These are phyloP conservation scores for Nemurella pictetii DNA, from an alignment of 2,888 invertebrate genomes.

Conservation along the genomic window DNA sequence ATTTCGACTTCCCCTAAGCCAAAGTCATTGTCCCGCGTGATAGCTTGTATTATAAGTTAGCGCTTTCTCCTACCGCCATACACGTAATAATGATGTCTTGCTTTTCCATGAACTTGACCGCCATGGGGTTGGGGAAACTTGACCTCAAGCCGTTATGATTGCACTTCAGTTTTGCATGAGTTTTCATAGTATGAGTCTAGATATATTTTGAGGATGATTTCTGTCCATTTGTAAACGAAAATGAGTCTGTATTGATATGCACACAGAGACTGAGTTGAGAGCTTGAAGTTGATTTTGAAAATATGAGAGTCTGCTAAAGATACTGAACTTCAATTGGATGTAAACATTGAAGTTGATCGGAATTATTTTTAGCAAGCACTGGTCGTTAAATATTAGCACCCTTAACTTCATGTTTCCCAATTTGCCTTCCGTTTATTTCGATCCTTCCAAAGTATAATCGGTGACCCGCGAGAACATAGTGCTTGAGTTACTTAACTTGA, in stretches of 20 bases:
- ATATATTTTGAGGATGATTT: too few species aligned
- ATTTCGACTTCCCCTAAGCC: not conserved
- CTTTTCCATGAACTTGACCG: constrained; percentile 26
- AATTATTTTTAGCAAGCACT: too few species aligned
- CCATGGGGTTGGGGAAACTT: constrained; percentile 17
- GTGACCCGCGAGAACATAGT: not conserved
- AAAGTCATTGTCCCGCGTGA: constrained; percentile 17
- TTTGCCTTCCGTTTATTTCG: not conserved
- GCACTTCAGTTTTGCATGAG: not conserved
- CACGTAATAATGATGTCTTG: not conserved
- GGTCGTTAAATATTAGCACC: too few species aligned
- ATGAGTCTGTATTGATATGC: too few species aligned
- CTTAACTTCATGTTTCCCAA: not conserved
- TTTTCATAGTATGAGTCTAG: not conserved
- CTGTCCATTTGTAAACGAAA: too few species aligned
- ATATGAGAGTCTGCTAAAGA: too few species aligned
- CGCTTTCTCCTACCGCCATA: constrained; percentile 17
- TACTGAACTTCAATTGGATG: too few species aligned
- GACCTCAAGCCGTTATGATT: not conserved
- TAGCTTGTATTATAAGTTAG: not conserved
- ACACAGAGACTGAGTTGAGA: too few species aligned
- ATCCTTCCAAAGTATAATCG: not conserved
- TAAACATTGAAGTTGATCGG: too few species aligned
- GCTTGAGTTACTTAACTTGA: constrained; percentile 7
- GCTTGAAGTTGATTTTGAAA: too few species aligned